Evolutionary conservation across 2,888 invertebrate species (phyloP).

Genomic region (Abrostola tripartita): DNA sequence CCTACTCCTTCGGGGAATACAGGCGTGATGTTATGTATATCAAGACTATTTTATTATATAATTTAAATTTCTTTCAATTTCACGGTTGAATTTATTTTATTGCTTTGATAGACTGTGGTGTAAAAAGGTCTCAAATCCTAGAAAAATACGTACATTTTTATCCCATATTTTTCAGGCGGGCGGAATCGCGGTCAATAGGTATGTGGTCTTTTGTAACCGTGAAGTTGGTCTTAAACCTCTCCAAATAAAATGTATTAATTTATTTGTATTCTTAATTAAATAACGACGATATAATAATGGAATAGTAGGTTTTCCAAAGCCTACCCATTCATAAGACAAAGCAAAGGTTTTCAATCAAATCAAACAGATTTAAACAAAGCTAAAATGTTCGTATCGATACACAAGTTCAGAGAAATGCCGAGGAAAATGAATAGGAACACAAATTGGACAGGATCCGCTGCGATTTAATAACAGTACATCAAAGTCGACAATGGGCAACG

Average conservation of each 20-base stretch:
- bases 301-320: background rate
- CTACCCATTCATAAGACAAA: slow-evolving; percentile 4
- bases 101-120: no score
- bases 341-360: slow-evolving; percentile 22
- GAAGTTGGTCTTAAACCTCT: no score
- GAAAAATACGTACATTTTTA: no score
- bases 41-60: no score
- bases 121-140: no score
- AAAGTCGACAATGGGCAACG: slow-evolving; percentile 66
- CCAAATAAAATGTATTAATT: background rate
- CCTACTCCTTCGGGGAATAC: no score
- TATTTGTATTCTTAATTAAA: background rate
- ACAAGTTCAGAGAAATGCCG: slow-evolving; percentile 30
- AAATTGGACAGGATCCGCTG: slow-evolving; percentile 52
- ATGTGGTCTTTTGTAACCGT: no score
- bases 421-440: slow-evolving; percentile 44
- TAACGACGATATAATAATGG: background rate
- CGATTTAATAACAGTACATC: slow-evolving; percentile 67
- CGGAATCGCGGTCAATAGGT: no score
- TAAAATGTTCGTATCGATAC: slow-evolving; percentile 18
- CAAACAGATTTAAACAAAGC: slow-evolving; percentile 19
- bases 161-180: no score
- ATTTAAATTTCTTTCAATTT: no score
- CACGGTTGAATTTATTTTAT: no score
- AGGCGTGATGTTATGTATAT: no score